Base-by-base conservation (phyloP, 2,797 vertebrate genomes). In the Chiropotes sagulatus region DNA sequence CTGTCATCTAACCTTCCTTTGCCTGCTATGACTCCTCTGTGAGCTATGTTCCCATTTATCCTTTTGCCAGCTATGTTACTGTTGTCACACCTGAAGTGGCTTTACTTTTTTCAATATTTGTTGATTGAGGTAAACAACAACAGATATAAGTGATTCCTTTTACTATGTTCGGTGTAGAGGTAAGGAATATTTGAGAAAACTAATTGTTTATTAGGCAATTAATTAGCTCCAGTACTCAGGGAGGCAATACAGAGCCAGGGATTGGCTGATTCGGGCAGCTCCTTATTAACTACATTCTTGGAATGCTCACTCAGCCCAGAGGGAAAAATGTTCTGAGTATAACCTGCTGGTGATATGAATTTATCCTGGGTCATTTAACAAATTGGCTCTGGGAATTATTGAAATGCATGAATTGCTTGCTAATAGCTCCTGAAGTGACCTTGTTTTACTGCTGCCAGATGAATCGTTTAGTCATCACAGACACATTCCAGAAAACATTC, bases 81-180 rank as follows among this genome's bases (percentile, higher is more conserved):
- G 75, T 78, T 72, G 70, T 58, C 19, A 50, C 19, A 54, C 8
- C 24, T 11, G 15, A 82, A 39, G 36, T 54, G 64, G 20, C 52
- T 87, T 82, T 72, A 54, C 80, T 58, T 96, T 93, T 81, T 84
- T 90, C 67, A 96, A 94, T 97, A 96, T 64, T 76, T 89, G 39
- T 78, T 81, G 50, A 80, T 50, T 83, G 30, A 97, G 46, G 44
- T 70, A 84, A 97, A 96, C 15, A 67, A 46, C 61, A 67, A 58
- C 50, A 91, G 41, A 44, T 7, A 24, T 73, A 58, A n/a, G 28
- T 80, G 30, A 84, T 76, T 86, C 44, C 2, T 94, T 2, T 81
- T 50, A 73, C 52, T 75, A 64, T 44, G 5, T 48, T 89, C 64
- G 61, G 13, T 24, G 33, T 13, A 50, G 58, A 80, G 8, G 19